Evolutionary conservation across 1,140 invertebrate genomes (phyloP), one percentile per base, ranked within the genome.

Genomic region (Calliopsis andreniformis): DNA sequence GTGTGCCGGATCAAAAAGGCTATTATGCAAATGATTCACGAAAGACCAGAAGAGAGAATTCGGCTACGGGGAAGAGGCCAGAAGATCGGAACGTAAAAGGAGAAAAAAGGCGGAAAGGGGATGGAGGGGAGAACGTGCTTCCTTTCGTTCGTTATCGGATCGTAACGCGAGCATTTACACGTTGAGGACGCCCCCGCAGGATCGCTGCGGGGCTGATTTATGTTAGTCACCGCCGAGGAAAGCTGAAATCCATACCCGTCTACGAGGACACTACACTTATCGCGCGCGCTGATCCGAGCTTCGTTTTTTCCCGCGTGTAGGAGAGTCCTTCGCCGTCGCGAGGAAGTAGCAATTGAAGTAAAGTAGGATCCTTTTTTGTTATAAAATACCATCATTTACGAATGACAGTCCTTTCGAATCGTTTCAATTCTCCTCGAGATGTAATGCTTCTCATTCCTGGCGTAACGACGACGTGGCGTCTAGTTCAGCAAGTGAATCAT

Each of bases 91-190:
- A 56, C 47, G 63, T 76, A 62, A 59, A 80, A 70, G 67, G 35
- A 23, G n/a, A 45, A 55, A 30, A 62, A 39, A 53, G 67, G 55
- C 20, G 55, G 55, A 14, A 32, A 8, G 35, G 32, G 8, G 51
- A 23, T 56, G 72, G 76, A 71, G 71, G 70, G 66, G 59, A n/a
- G 75, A 61, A 81, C 64, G 78, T 63, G 79, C 76, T 80, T 69
- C 78, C 68, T 82, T 69, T 84, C 75, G 79, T 80, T 85, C 83
- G 84, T 87, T 88, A 88, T 88, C 87, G 85, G 85, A 83, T 87
- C 86, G 85, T 88, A 88, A 88, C 86, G 85, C 85, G 82, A 88
- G 84, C 84, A 86, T 87, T 88, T 88, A 88, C 87, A 88, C 87
- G 87, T 87, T 39, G 35, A 79, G 80, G 58, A 82, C 85, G 82